These are phyloP conservation scores for Cerastis rubricosa DNA, from an alignment of 2,888 invertebrate genomes.

Conservation along the genomic window DNA sequence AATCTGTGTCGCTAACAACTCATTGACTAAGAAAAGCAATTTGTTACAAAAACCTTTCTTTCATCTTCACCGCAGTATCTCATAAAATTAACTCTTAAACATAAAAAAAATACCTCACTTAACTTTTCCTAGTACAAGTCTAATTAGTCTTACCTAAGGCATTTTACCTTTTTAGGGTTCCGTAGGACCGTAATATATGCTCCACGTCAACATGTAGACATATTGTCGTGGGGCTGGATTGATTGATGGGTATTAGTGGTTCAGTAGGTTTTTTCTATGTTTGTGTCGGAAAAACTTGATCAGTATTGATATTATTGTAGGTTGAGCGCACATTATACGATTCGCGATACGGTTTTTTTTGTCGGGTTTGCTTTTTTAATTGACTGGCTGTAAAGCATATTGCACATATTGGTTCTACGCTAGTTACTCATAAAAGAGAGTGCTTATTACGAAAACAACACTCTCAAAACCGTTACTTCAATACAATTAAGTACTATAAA, in stretches of 20 bases:
- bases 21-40: slow-evolving; percentile 31
- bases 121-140: slow-evolving; percentile 52
- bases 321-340: slow-evolving; percentile 29
- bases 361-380: not conserved
- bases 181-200: slow-evolving; percentile 61
- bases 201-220: slow-evolving; percentile 67
- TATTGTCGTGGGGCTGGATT: slow-evolving; percentile 69
- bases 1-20: slow-evolving; percentile 11
- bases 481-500: not conserved
- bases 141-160: slow-evolving; percentile 64
- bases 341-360: slow-evolving; percentile 22
- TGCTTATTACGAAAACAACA: not conserved
- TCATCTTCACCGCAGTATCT: slow-evolving; percentile 52
- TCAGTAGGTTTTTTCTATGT: slow-evolving; percentile 60
- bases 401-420: not conserved
- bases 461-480: not conserved
- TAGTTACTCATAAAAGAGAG: not conserved
- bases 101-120: slow-evolving; percentile 42
- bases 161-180: slow-evolving; percentile 68
- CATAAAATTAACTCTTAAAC: slow-evolving; percentile 53
- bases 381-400: not conserved
- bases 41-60: slow-evolving; percentile 45
- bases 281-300: slow-evolving; percentile 59
- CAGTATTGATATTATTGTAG: slow-evolving; percentile 61
- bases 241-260: slow-evolving; percentile 69